Conservation (phyloP, 2,113 vertebrate genomes). For the Phoxinus phoxinus region DNA sequence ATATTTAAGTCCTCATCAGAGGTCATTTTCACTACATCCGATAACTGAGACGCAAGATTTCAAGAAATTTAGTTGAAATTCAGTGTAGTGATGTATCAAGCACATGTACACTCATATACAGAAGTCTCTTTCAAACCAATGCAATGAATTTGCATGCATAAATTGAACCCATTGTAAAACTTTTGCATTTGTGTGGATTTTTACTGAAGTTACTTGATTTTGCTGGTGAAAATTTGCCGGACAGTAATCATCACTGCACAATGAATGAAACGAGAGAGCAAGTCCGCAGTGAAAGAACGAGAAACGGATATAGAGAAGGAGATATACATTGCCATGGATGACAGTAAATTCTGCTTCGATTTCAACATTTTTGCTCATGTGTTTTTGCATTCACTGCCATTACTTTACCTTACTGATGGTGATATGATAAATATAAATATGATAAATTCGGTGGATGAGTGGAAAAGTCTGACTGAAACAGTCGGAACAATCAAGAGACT, state of each 20-base stretch:
- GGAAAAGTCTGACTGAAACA: not conserved
- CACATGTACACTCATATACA: too few relatives aligned
- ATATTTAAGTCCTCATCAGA: not conserved
- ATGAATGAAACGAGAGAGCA: not conserved
- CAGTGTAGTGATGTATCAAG: not conserved
- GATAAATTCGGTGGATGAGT: too few relatives aligned
- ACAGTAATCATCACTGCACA: not conserved
- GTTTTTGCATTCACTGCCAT: not conserved
- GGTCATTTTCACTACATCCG: not conserved
- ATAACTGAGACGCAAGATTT: not conserved
- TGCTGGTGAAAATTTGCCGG: not conserved
- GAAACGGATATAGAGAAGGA: not conserved
- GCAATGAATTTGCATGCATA: not conserved
- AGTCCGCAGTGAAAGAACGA: not conserved
- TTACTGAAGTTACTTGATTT: not conserved
- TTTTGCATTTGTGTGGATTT: not conserved
- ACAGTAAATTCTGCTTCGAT: not conserved
- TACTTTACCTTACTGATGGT: not conserved
- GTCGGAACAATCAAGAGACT: not conserved
- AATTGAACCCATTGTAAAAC: not conserved
- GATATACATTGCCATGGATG: not conserved
- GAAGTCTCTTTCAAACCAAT: too few relatives aligned
- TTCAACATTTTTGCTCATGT: not conserved
- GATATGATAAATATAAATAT: not conserved
- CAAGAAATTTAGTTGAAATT: too few relatives aligned